Conservation (phyloP, 1,140 invertebrate genomes). For the Bicyclus anynana region DNA sequence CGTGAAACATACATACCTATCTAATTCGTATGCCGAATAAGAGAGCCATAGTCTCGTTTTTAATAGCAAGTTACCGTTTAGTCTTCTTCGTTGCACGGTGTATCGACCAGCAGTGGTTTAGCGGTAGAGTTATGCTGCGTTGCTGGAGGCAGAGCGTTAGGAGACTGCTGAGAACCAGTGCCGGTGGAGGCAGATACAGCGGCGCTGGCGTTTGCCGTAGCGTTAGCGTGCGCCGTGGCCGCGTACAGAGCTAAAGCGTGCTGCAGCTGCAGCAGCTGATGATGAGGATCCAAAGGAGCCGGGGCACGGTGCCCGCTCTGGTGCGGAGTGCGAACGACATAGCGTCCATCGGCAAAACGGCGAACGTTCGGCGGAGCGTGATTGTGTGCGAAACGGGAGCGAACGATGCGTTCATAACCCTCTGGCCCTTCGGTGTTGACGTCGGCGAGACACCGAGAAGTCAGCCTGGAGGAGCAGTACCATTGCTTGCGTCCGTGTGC, state of each 20-base stretch:
- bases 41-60: slow-evolving; percentile 16
- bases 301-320: slow-evolving; percentile 67
- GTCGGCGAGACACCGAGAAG: slow-evolving; percentile 65
- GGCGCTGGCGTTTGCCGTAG: slow-evolving; percentile 45
- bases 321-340: slow-evolving; percentile 68
- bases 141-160: slow-evolving; percentile 44
- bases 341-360: slow-evolving; percentile 68
- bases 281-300: slow-evolving; percentile 63
- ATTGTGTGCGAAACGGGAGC: slow-evolving; percentile 66
- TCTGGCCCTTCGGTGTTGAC: slow-evolving; percentile 70
- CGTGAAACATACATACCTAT: slow-evolving; percentile 17
- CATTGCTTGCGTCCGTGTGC: slow-evolving; percentile 69
- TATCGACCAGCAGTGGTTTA: slow-evolving; percentile 65
- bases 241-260: slow-evolving; percentile 67
- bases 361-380: slow-evolving; percentile 70
- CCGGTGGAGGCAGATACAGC: slow-evolving; percentile 35
- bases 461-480: slow-evolving; percentile 69
- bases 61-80: slow-evolving; percentile 24
- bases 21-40: slow-evolving; percentile 8
- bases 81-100: slow-evolving; percentile 66
- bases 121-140: slow-evolving; percentile 42
- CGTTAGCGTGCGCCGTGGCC: slow-evolving; percentile 59
- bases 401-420: slow-evolving; percentile 68
- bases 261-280: slow-evolving; percentile 66
- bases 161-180: slow-evolving; percentile 44